Base-by-base conservation (phyloP, 1,140 invertebrate genomes). In the Drosophila subpulchrella region DNA sequence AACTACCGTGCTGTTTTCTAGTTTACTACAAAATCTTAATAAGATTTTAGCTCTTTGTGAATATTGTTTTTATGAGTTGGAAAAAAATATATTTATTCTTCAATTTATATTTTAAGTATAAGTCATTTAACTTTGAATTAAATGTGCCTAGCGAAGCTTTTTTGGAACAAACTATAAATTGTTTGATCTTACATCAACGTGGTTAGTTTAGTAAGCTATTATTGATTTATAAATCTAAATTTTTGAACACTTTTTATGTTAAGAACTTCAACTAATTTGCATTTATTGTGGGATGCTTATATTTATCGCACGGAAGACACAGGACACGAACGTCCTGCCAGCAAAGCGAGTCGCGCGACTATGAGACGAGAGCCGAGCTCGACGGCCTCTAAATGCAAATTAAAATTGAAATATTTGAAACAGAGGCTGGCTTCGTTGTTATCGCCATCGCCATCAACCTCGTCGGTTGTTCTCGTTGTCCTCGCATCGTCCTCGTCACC, bases 371-470 rank as follows among this genome's bases (percentile, higher is more conserved):
- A 71, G 75, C 75, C 78, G 75, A 86, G 70, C 72, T 50, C 60
- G 78, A 48, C 78, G 63, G 78, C 63, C 82, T 86, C 83, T 83
- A 88, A 88, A 88, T 88, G 83, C 76, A 88, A 88, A 88, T 88
- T 72, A 79, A 88, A 88, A 89, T 88, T 82, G 74, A 65, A 89
- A 81, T 78, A 54, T 73, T 86, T 86, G 81, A 85, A 86, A 78
- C 82, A 61, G 62, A 80, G 66, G 63, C 78, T 57, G 76, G 56
- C 57, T 73, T 46, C 65, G 78, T 71, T 58, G 65, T 71, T 71
- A 71, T 71, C 78, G 58, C 34, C 76, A 63, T 51, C 66, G 47
- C 44, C 72, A 57, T 55, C 53, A 32, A 54, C 48, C 50, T 66
- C 54, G 67, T 73, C 65, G 65, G 47, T 36, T 44, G 20, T 68